phyloP scores from a whole-genome alignment of 2,888 invertebrate genomes.

The Litoditis marina region DNA sequence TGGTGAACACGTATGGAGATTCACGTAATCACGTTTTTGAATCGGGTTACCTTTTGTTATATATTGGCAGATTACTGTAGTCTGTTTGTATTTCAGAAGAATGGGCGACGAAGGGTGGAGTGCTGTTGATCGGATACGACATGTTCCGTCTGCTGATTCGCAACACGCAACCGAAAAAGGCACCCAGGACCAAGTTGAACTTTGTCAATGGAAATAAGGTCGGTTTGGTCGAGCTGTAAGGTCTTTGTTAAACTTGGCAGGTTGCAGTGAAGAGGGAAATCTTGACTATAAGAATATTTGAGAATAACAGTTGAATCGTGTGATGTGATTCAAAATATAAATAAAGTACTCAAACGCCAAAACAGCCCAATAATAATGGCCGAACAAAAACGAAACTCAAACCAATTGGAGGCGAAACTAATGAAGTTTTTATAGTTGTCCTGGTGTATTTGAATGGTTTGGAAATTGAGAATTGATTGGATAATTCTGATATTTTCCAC shows the following conservation, averaged over 20 bases:
- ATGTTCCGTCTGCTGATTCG: conserved; percentile 81
- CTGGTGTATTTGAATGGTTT: conserved; percentile 2
- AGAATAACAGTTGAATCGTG: too few species aligned
- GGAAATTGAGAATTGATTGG: neutral
- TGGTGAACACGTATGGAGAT: neutral
- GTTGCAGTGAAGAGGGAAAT: too few species aligned
- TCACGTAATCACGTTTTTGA: neutral
- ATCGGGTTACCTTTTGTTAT: neutral
- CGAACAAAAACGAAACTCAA: too few species aligned
- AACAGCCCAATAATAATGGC: too few species aligned
- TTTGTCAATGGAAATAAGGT: conserved; percentile 22
- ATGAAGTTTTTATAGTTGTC: too few species aligned
- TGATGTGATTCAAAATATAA: too few species aligned
- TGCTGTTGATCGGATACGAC: conserved; percentile 93
- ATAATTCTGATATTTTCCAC: too few species aligned
- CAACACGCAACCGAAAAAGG: conserved; percentile 29
- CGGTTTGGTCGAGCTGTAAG: neutral
- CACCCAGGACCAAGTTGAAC: conserved; percentile 25
- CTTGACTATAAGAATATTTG: conserved; percentile 12
- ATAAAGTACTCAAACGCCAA: too few species aligned
- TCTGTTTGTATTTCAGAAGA: conserved; percentile 66
- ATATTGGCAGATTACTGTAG: neutral
- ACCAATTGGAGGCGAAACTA: too few species aligned
- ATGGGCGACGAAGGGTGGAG: conserved; percentile 85
- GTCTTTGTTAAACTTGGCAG: too few species aligned